Conservation (phyloP, 2,888 invertebrate species). For the Cetonia aurata region DNA sequence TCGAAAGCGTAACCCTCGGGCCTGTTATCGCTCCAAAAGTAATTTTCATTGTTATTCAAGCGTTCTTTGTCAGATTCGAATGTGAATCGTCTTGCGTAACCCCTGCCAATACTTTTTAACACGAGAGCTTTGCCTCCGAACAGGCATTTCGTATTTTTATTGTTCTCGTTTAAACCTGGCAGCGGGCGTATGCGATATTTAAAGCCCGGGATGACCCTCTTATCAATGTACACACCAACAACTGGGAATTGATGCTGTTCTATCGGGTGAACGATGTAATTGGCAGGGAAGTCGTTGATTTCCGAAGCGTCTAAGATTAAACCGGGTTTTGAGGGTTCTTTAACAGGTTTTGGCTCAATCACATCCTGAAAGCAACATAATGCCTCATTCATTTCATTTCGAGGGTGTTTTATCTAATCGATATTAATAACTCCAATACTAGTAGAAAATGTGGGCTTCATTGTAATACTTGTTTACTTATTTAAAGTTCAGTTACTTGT, state of each 20-base stretch:
- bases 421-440: too few relatives aligned
- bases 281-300: slow-evolving; percentile 76
- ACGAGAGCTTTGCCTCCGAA: slow-evolving; percentile 77
- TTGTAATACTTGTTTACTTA: too few relatives aligned
- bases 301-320: slow-evolving; percentile 70
- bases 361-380: slow-evolving; percentile 25
- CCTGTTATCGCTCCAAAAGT: slow-evolving; percentile 84
- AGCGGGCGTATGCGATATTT: slow-evolving; percentile 79
- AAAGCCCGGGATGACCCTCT: slow-evolving; percentile 79
- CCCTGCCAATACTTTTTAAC: slow-evolving; percentile 78
- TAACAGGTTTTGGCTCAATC: slow-evolving; percentile 11
- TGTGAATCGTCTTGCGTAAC: slow-evolving; percentile 80
- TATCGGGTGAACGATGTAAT: slow-evolving; percentile 73
- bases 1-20: slow-evolving; percentile 82
- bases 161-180: slow-evolving; percentile 65
- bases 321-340: slow-evolving; percentile 37
- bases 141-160: slow-evolving; percentile 65
- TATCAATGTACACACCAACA: slow-evolving; percentile 80
- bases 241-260: slow-evolving; percentile 76
- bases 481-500: too few relatives aligned
- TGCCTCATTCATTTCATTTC: background rate
- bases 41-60: slow-evolving; percentile 77
- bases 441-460: too few relatives aligned
- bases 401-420: background rate
- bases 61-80: slow-evolving; percentile 75